Evolutionary conservation across 2,113 vertebrate genomes (phyloP), one percentile per base, ranked within the genome.

Genomic region (Halcyon senegalensis): DNA sequence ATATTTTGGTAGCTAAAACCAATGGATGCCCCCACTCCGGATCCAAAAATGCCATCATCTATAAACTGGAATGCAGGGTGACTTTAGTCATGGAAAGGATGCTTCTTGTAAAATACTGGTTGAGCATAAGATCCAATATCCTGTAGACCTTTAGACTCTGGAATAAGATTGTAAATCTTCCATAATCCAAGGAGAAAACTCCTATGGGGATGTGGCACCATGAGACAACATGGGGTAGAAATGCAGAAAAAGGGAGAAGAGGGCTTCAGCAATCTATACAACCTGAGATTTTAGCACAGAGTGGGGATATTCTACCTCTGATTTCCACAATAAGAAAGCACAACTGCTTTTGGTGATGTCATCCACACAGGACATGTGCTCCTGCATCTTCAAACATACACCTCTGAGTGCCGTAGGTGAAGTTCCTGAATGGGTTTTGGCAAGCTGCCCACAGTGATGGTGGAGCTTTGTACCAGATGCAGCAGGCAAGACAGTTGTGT

Each of bases 271-370:
- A 58, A 62, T 64, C 21, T 31, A 16, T 23, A 56, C 15, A 56
- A 10, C 33, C 48, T 39, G 20, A 60, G 23, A 87, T 53, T 85
- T 84, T 78, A 83, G 48, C 60, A 35, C 8, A 3, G 56, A 75
- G 13, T 9, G 24, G 37, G 19, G 33, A 82, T 73, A 59, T 76
- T 76, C 70, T 28, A 3, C 41, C 12, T 78, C 35, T 53, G 24
- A 81, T 58, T 89, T 89, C 39, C 66, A 82, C n/a, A 33, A 16
- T 4, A 7, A 87, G 74, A 87, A 95, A 85, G n/a, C 24, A 87
- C 24, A 76, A 10, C 60, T 89, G 48, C 70, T 39, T 91, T 35
- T 21, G n/a, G 59, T 25, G 44, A 23, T 62, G 24, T 5, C 6
- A 73, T 74, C 50, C 58, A 70, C 1, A 3, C 48, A 68, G 69